These are phyloP conservation scores for Xyliphius kryptos DNA, from an alignment of 2,113 vertebrate species.

Conservation along the genomic window DNA sequence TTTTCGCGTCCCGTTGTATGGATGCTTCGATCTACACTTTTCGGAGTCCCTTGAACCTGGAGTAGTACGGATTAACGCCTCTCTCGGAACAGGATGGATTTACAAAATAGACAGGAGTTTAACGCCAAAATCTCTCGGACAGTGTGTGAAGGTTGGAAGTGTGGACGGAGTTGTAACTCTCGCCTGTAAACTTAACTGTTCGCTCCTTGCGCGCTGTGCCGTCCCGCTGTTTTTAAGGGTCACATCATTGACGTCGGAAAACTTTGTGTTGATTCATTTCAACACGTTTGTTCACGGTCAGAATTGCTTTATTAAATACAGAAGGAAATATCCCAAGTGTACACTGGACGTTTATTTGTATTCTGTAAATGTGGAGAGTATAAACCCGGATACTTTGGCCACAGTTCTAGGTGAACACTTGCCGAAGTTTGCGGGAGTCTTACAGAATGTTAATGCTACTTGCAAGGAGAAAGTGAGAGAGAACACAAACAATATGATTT, in stretches of 20 bases:
- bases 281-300: constrained; percentile 43
- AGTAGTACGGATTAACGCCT: constrained; percentile 50
- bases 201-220: constrained; percentile 31
- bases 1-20: constrained; percentile 34
- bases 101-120: constrained; percentile 46
- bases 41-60: constrained; percentile 37
- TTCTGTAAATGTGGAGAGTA: too few species aligned
- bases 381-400: constrained; percentile 28
- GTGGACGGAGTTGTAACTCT: constrained; percentile 42
- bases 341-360: too few species aligned
- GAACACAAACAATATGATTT: too few species aligned
- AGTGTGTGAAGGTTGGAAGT: constrained; percentile 34
- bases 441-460: too few species aligned
- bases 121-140: constrained; percentile 33
- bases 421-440: too few species aligned
- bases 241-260: constrained; percentile 21
- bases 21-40: constrained; percentile 53
- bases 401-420: too few species aligned
- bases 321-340: constrained; percentile 26
- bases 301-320: constrained; percentile 39
- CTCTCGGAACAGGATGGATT: constrained; percentile 54
- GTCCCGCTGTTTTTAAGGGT: constrained; percentile 45
- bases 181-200: constrained; percentile 44
- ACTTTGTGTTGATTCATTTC: constrained; percentile 41
- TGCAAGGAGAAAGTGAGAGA: too few species aligned